Evolutionary conservation across 2,888 invertebrate species (phyloP), one percentile per base, ranked within the genome.

Genomic region (Neocrepidodera transversa): DNA sequence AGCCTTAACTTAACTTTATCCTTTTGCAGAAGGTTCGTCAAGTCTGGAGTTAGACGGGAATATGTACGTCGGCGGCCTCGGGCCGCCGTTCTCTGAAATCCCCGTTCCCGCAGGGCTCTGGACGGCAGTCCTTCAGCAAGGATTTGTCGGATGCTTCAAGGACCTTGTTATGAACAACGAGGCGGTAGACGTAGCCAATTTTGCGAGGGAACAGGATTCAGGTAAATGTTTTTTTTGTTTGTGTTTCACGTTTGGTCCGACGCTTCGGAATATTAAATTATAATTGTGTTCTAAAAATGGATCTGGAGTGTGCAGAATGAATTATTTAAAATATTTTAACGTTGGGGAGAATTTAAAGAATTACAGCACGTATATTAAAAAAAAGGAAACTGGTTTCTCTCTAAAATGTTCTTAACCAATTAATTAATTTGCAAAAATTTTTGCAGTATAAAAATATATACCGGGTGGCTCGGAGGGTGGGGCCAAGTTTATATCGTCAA

Each of bases 141-240:
- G 97, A 16, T 97, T 92, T 77, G 95, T 97, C 5, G 97, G 97
- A 1, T 97, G 97, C 78, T 86, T 97, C 74, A 85, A 95, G 66
- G 95, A 96, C 77, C 83, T 97, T 71, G 87, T 91, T 67, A 83
- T 96, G 73, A 95, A 96, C 76, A 92, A 92, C 45, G 90, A 93
- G 71, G 87, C 92, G 0, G 87, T 95, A 62, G 95, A 97, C 77
- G 86, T 97, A 60, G 93, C 94, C 2, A 89, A 90, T 18, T 92
- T 89, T 77, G 95, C 95, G 1, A 84, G 92, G 70, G 90, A 93
- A 71, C 96, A 97, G 79, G 93, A 95, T 80, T 92, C 92, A 32
- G 92, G 93, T 89, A 81, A 82, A 81, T 32, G 26, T 45, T 54
- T 13, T 4, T 2, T 8, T 10, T 28, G 23, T 28, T 28, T 28